Conservation (phyloP, 2,113 vertebrate genomes). For the Rhynchomys soricoides region DNA sequence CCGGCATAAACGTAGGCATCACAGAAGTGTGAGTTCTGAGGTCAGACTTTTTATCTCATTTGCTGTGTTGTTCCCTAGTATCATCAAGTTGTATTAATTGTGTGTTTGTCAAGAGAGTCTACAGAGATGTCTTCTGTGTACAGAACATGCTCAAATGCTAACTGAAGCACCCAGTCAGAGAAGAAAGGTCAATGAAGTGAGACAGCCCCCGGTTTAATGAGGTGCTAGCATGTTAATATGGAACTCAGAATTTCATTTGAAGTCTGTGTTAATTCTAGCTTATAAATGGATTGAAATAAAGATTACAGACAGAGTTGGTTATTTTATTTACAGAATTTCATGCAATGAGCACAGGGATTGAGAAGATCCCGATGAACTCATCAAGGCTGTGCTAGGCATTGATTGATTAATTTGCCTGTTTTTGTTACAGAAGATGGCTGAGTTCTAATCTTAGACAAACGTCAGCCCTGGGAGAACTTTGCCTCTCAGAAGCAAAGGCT, state of each 20-base stretch:
- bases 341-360: neutral
- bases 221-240: neutral
- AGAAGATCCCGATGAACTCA: neutral
- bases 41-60: neutral
- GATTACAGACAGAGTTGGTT: neutral
- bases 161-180: slow-evolving; percentile 23
- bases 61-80: neutral
- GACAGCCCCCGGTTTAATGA: slow-evolving; percentile 29
- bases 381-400: neutral
- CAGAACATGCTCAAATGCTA: rapidly evolving
- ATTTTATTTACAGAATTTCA: slow-evolving; percentile 40
- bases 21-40: neutral
- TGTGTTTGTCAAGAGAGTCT: slow-evolving; percentile 20
- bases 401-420: neutral
- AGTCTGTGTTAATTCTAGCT: neutral
- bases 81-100: neutral
- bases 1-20: neutral
- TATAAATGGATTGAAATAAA: slow-evolving; percentile 19
- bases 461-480: neutral
- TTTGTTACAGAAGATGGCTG: neutral
- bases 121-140: neutral
- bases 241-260: neutral
- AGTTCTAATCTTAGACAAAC: slow-evolving; percentile 8
- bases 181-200: slow-evolving; percentile 27
- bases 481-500: slow-evolving; percentile 8